These are phyloP conservation scores for Motacilla alba DNA, from an alignment of 2,113 vertebrate species.

Conservation along the genomic window DNA sequence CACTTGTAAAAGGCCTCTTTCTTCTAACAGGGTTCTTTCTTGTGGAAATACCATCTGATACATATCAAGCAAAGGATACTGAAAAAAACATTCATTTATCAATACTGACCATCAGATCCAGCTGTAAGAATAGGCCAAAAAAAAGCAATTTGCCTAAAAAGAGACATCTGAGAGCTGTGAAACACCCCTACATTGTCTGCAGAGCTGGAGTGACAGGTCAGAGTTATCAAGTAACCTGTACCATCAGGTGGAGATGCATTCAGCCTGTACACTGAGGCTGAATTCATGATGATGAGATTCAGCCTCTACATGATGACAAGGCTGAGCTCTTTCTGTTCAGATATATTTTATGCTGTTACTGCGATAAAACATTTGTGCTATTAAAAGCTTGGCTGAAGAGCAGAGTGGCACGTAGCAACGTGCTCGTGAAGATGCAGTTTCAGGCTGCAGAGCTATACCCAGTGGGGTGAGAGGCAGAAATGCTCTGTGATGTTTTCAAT, in stretches of 20 bases:
- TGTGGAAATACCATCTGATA: background rate
- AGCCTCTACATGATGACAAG: background rate
- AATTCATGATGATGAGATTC: too few relatives aligned
- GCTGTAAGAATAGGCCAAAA: background rate
- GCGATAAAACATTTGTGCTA: background rate
- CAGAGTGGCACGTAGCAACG: rapidly evolving
- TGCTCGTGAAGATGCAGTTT: background rate
- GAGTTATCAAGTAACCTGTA: background rate
- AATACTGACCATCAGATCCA: background rate
- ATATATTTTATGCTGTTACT: background rate
- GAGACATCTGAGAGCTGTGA: background rate
- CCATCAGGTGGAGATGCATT: rapidly evolving
- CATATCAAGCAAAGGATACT: background rate
- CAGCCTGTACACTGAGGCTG: background rate
- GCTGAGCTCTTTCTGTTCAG: background rate
- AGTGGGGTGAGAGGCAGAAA: background rate
- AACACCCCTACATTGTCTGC: rapidly evolving
- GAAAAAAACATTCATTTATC: background rate
- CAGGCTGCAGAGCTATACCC: rapidly evolving
- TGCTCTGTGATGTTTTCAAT: rapidly evolving
- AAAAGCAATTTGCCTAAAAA: background rate
- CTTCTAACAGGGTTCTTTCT: background rate
- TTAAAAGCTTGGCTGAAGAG: background rate
- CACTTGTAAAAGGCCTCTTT: background rate
- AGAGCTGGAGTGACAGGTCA: background rate